phyloP scores from a whole-genome alignment of 2,797 vertebrate genomes.

The Sebastes alutus region DNA sequence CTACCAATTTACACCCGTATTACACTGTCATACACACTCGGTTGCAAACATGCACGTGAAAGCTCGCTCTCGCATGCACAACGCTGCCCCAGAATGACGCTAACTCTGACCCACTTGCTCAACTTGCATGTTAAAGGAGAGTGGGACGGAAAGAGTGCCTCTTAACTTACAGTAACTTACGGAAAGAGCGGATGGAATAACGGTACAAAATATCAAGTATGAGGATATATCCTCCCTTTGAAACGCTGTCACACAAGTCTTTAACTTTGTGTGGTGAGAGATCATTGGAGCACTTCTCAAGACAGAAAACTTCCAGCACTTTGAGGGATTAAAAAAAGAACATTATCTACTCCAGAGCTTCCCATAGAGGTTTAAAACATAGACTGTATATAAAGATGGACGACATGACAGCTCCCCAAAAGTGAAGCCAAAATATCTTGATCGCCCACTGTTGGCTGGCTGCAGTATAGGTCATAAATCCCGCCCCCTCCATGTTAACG shows the following conservation, averaged over 20 bases:
- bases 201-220: neutral
- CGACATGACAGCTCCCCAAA: neutral
- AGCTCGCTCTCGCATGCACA: conserved; percentile 40
- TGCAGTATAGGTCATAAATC: neutral
- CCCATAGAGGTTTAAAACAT: neutral
- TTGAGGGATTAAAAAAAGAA: neutral
- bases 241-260: neutral
- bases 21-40: conserved; percentile 73
- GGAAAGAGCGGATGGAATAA: neutral
- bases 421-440: neutral
- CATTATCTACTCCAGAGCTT: neutral
- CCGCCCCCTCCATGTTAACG: neutral
- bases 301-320: neutral
- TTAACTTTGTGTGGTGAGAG: neutral
- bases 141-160: conserved; percentile 2
- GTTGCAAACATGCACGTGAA: conserved; percentile 73
- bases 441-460: neutral
- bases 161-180: conserved; percentile 12
- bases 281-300: neutral
- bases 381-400: neutral
- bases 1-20: conserved; percentile 82
- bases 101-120: conserved; percentile 50
- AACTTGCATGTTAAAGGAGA: conserved; percentile 18
- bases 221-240: neutral
- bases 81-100: conserved; percentile 25